These are phyloP conservation scores for Halictus quadricinctus DNA, from an alignment of 2,888 invertebrate species.

Conservation along the genomic window DNA sequence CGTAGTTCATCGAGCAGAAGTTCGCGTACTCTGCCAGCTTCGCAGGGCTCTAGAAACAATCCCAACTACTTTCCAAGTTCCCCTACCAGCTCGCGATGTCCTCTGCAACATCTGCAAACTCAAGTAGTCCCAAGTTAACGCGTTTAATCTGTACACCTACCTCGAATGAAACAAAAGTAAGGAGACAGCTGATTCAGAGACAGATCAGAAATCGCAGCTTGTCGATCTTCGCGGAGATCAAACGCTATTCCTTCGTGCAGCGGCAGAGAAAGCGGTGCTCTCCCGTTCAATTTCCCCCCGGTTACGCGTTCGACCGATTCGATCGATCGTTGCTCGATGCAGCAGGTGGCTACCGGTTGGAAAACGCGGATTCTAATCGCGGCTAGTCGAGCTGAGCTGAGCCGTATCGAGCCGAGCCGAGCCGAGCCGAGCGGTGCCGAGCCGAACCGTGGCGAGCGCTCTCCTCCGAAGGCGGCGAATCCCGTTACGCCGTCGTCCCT, in stretches of 20 bases:
- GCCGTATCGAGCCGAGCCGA: background rate
- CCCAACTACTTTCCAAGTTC: conserved; percentile 1
- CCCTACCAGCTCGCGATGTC: background rate
- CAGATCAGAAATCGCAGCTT: background rate
- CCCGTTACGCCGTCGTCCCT: conserved; percentile 60
- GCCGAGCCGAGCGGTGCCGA: background rate
- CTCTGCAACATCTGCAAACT: background rate
- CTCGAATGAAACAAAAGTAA: background rate
- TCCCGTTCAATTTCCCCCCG: conserved; percentile 32
- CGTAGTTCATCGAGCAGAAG: background rate
- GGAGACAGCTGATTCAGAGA: background rate
- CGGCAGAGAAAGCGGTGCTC: conserved; percentile 37
- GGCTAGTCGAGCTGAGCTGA: background rate
- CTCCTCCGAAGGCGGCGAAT: conserved; percentile 30
- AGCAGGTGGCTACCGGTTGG: conserved; percentile 21
- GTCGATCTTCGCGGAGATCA: background rate
- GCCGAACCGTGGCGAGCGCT: background rate
- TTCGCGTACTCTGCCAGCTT: background rate
- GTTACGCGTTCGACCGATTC: conserved; percentile 32
- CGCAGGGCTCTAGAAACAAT: background rate
- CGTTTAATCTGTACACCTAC: background rate
- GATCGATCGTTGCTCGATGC: conserved; percentile 9
- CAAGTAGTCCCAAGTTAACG: background rate
- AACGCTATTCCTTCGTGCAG: conserved; percentile 3
- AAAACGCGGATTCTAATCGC: conserved; percentile 61